These are phyloP conservation scores for Ceryle rudis DNA, from an alignment of 2,797 vertebrate species.

Conservation along the genomic window DNA sequence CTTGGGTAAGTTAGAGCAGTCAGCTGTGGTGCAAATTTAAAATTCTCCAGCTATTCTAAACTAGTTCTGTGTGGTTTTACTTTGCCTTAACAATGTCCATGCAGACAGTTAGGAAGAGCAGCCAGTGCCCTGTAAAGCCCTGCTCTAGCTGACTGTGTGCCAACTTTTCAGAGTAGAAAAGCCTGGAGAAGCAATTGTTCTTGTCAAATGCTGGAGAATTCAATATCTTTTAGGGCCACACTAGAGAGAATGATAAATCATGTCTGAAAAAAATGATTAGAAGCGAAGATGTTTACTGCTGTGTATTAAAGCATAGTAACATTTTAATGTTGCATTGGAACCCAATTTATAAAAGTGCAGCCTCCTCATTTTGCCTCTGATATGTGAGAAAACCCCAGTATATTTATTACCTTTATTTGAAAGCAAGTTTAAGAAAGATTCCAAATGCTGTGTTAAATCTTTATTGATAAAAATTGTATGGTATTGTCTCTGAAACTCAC, in stretches of 20 bases:
- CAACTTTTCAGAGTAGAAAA: neutral
- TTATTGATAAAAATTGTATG: conserved; percentile 5
- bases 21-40: neutral
- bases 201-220: conserved; percentile 4
- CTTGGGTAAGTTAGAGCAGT: neutral
- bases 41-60: neutral
- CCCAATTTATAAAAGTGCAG: neutral
- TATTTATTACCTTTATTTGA: neutral
- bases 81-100: neutral
- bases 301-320: neutral
- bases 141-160: neutral
- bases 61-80: neutral
- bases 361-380: neutral
- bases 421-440: neutral
- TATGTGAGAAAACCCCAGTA: neutral
- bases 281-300: neutral
- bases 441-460: neutral
- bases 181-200: neutral
- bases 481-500: neutral
- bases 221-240: neutral
- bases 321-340: neutral
- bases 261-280: neutral
- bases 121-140: neutral
- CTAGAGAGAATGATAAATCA: neutral
- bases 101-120: neutral